phyloP scores from a whole-genome alignment of 2,888 invertebrate genomes.

The Acleris literana region DNA sequence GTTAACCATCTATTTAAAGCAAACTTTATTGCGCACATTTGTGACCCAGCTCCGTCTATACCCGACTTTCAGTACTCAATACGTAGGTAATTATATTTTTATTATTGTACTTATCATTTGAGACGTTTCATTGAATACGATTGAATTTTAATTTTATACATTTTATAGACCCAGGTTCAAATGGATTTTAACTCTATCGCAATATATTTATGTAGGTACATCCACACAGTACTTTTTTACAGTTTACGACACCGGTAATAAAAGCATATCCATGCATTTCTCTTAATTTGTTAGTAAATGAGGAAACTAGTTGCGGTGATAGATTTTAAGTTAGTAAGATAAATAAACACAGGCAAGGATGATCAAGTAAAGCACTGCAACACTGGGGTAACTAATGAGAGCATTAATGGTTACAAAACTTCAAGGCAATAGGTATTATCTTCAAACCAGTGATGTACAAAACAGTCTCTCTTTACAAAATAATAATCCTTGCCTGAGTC shows the following conservation, averaged over 20 bases:
- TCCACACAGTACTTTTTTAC: slow-evolving; percentile 23
- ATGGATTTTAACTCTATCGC: slow-evolving; percentile 45
- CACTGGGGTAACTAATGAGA: slow-evolving; percentile 79
- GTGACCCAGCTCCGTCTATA: slow-evolving; percentile 43
- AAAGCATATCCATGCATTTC: slow-evolving; percentile 75
- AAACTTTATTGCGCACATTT: slow-evolving; percentile 46
- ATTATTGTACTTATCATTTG: slow-evolving; percentile 30
- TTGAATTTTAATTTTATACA: slow-evolving; percentile 29
- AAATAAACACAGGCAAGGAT: slow-evolving; percentile 85
- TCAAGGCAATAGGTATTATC: slow-evolving; percentile 76
- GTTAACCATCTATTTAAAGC: slow-evolving; percentile 54
- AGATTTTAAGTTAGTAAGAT: slow-evolving; percentile 74
- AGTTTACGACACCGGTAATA: slow-evolving; percentile 17
- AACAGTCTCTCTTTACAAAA: slow-evolving; percentile 82
- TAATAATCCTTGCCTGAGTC: slow-evolving; percentile 85
- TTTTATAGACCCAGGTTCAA: slow-evolving; percentile 49
- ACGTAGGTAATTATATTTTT: slow-evolving; percentile 32
- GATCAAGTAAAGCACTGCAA: slow-evolving; percentile 84
- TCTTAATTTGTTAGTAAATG: slow-evolving; percentile 69
- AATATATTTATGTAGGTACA: slow-evolving; percentile 24
- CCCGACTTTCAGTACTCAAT: slow-evolving; percentile 33
- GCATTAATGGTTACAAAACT: slow-evolving; percentile 81
- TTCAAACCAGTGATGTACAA: slow-evolving; percentile 82
- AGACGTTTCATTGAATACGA: slow-evolving; percentile 13
- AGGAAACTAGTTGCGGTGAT: slow-evolving; percentile 74